Evolutionary conservation across 2,113 vertebrate genomes (phyloP), one percentile per base, ranked within the genome.

Genomic region (Tylochromis polylepis): DNA sequence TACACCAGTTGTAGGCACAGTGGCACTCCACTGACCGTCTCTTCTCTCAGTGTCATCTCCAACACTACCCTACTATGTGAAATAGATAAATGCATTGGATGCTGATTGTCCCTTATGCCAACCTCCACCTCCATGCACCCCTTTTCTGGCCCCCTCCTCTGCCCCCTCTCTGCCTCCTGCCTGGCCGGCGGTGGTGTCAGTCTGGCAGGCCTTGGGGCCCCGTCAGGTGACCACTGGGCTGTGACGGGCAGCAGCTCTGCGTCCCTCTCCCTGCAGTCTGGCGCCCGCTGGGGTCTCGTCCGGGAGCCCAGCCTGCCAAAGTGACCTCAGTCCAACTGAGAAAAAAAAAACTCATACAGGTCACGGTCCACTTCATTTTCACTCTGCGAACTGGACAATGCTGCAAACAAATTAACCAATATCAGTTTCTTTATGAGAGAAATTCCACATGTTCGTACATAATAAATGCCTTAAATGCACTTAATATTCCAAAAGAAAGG

Each of bases 151-250:
- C 89, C 78, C 88, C 89, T 80, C 79, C 85, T 77, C 87, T 70
- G 59, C 89, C 83, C 87, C 87, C 85, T 90, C 83, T 90, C 89
- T 86, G 85, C 94, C 92, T 93, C 92, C 92, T 93, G 93, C 94
- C 93, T 87, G 88, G 90, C 92, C 87, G 82, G 91, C 87, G 91
- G 91, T 80, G 88, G 91, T 95, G 94, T 95, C 95, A 92, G 94
- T 94, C 95, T 96, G 95, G 94, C 94, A 95, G 94, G 93, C 90
- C 92, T 90, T 87, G 92, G 95, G 95, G 93, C 94, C 95, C 72
- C 93, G 95, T 96, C 96, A 97, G 95, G 94, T 49, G 93, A 94
- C 93, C 95, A 95, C 92, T 94, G 95, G 96, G 93, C 93, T 94
- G 96, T 96, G 96, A 97, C 96, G 95, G 94, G 94, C 94, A 92